Evolutionary conservation across 2,113 vertebrate genomes (phyloP).

Genomic region (Rattus norvegicus): GRCr8 NC_086019.1:181378001-181378500

Average conservation of each 20-base stretch:
- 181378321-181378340: background rate
- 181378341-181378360: background rate
- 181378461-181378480: no score
- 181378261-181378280: background rate
- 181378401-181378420: no score
- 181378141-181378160: background rate
- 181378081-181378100: background rate
- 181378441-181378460: no score
- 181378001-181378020: background rate
- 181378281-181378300: no score
- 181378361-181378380: background rate
- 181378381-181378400: background rate
- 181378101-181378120: background rate
- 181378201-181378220: background rate
- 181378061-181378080: background rate
- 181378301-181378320: background rate
- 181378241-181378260: no score
- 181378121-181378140: background rate
- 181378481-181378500: background rate
- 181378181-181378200: background rate
- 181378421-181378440: no score
- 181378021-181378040: background rate
- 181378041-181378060: background rate
- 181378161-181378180: background rate
- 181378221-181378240: background rate